A percentile compares a stretch with the other conserved stretches of the same genome.
Evolutionary conservation across 1,140 invertebrate genomes (phyloP).

Genomic region (Paralvinella palmiformis): DNA sequence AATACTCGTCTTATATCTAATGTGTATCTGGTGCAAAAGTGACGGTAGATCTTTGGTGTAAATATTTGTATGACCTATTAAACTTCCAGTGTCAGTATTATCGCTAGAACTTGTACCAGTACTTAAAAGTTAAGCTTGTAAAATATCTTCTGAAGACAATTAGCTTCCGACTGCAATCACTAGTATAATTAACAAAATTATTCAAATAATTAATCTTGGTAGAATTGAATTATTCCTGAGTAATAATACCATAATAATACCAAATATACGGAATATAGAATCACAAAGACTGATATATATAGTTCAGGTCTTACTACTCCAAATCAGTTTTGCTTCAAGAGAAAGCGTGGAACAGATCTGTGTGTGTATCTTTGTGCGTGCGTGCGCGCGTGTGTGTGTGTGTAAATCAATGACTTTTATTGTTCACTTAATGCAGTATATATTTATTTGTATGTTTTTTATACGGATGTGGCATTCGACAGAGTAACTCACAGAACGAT

Average conservation of each 20-base stretch:
- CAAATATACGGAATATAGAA: too few relatives aligned
- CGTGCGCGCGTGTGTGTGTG: too few relatives aligned
- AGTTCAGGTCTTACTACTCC: too few relatives aligned
- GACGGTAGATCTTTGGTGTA: too few relatives aligned
- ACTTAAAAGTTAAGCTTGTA: background rate
- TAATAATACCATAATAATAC: too few relatives aligned
- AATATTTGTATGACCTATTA: background rate
- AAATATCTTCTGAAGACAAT: slow-evolving; percentile 2
- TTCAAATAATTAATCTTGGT: background rate
- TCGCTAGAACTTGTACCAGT: background rate
- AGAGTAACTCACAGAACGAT: background rate
- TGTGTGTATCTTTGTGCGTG: too few relatives aligned
- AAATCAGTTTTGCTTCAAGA: background rate
- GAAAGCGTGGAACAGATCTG: background rate
- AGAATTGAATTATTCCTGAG: background rate
- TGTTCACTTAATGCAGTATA: background rate
- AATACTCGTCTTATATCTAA: background rate
- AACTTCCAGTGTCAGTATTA: background rate
- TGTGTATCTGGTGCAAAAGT: too few relatives aligned
- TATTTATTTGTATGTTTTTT: slow-evolving; percentile 3
- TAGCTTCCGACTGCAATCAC: background rate
- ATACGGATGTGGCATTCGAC: background rate
- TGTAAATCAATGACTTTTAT: background rate
- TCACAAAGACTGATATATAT: too few relatives aligned
- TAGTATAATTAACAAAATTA: background rate